Conservation (phyloP, 2,113 vertebrate genomes). For the Brachypteracias leptosomus region DNA sequence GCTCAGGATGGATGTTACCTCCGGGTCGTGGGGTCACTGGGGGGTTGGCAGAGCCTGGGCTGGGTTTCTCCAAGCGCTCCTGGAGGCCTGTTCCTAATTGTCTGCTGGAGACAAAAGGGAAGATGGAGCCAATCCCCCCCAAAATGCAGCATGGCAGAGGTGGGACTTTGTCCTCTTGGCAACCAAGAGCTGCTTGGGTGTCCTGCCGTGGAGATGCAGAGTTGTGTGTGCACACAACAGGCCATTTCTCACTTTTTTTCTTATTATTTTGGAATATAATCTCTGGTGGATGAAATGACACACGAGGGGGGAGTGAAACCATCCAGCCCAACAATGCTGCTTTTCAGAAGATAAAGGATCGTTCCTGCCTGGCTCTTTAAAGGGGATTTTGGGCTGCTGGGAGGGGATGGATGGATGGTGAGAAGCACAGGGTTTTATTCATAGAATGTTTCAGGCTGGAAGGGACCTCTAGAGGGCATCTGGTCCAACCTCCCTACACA, state of each 20-base stretch:
- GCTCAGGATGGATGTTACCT: conserved; percentile 56
- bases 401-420: not conserved
- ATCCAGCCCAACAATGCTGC: not conserved
- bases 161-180: not conserved
- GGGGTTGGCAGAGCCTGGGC: conserved; percentile 30
- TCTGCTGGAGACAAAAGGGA: not conserved
- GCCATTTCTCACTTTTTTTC: not conserved
- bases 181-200: not conserved
- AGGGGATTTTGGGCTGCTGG: not conserved
- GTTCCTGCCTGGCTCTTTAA: not conserved
- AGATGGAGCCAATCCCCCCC: not conserved
- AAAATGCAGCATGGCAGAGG: rapidly evolving
- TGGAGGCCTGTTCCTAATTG: conserved; percentile 18
- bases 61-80: conserved; percentile 22
- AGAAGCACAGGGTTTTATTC: not conserved
- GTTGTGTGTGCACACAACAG: not conserved
- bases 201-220: not conserved
- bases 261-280: too few species aligned
- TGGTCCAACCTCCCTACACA: too few species aligned
- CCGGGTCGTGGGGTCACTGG: not conserved
- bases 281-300: not conserved
- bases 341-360: not conserved
- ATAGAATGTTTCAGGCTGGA: too few species aligned
- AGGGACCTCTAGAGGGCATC: too few species aligned
- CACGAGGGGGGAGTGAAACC: not conserved